Percentiles rank a stretch among this genome's conserved stretches.
Evolutionary conservation across 2,888 invertebrate species (phyloP).

Genomic region (Hyposoter didymator): DNA sequence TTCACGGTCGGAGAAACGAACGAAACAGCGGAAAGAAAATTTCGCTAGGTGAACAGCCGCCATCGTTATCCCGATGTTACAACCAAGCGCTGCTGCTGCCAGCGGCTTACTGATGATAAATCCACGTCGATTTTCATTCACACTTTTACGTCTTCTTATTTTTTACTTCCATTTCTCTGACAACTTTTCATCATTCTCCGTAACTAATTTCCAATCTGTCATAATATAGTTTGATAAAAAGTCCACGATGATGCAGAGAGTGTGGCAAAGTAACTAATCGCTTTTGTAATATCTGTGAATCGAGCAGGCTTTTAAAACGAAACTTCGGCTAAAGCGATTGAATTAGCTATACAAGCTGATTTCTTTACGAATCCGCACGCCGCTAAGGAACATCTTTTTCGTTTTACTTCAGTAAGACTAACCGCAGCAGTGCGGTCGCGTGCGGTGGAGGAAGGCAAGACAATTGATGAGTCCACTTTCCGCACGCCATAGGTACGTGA

Average conservation of each 20-base stretch:
- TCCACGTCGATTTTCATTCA: background rate
- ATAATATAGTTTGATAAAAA: background rate
- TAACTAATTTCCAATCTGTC: background rate
- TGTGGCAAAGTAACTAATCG: no score
- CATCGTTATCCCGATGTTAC: conserved; percentile 73
- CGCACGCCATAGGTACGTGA: no score
- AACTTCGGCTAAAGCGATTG: no score
- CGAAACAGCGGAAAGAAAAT: conserved; percentile 75
- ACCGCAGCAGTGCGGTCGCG: no score
- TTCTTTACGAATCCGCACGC: no score
- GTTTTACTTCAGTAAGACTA: no score
- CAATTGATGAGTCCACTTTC: no score
- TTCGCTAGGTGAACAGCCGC: conserved; percentile 79
- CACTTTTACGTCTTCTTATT: background rate
- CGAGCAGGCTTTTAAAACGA: no score
- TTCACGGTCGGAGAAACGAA: conserved; percentile 83
- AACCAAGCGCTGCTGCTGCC: conserved; percentile 42
- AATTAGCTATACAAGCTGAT: no score
- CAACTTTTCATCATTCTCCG: background rate
- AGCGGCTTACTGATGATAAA: conserved; percentile 20
- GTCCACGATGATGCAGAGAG: background rate
- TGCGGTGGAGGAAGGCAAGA: no score
- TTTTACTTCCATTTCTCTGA: background rate
- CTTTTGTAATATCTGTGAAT: no score
- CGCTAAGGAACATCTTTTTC: no score